Evolutionary conservation across 2,797 vertebrate genomes (phyloP), one percentile per base, ranked within the genome.

Genomic region (Enteromius afrohamiltoni): DNA sequence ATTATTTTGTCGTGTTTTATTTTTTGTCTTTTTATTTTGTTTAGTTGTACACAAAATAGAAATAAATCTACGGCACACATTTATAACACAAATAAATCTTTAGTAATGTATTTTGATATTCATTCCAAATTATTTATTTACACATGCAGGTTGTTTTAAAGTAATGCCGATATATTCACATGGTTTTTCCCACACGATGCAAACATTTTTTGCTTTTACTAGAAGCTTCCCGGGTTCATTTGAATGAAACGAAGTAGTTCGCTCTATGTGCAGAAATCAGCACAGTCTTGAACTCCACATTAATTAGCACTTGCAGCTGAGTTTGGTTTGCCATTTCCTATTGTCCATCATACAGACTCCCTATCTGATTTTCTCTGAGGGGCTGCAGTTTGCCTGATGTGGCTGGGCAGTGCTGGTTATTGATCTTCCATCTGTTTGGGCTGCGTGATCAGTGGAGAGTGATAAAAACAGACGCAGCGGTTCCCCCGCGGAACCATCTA

Each of bases 401-500:
- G 83, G 83, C 83, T 47, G 85, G 78, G 86, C 83, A 49, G 51
- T 34, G 58, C 70, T 11, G 45, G 82, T 86, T 88, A 92, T 92
- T 88, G 89, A 92, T 91, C 89, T 77, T 80, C 84, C 86, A 89
- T 89, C 88, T 90, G 89, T 86, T 87, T 79, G 77, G 79, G 79
- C 76, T 51, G 69, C 69, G 76, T 86, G 86, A 88, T 87, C 84
- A 88, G 83, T 79, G 83, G 76, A 88, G 87, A 86, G 88, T 79
- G 87, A 88, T 85, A 86, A 90, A 89, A 86, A 76, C 84, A 88
- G 86, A 83, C 69, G 40, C 73, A 4, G 34, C 4, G 40, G 75
- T 80, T 88, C 86, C 83, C 79, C 74, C 19, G 14, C 31, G 75
- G 87, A 87, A 80, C 55, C 71, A 29, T 86, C 83, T 55, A 65